phyloP scores from a whole-genome alignment of 1,140 invertebrate genomes.

The Trachymyrmex septentrionalis region DNA sequence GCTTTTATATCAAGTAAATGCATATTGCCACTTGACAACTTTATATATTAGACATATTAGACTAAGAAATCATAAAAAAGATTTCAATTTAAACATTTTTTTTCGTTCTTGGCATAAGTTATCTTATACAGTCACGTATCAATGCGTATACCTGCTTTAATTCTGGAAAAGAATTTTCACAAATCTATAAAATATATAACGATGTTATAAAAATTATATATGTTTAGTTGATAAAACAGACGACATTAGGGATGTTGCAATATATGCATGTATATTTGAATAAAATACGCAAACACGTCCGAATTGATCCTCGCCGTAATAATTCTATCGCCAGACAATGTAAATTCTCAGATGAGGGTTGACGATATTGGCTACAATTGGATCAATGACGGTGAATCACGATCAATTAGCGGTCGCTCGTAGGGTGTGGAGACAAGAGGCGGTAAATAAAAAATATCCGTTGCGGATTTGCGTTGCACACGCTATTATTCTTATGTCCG shows the following conservation, averaged over 20 bases:
- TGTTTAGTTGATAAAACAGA: no score
- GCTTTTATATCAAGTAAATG: no score
- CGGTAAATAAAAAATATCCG: conserved; percentile 13
- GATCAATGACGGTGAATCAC: conserved; percentile 75
- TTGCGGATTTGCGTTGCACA: neutral
- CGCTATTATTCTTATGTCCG: neutral
- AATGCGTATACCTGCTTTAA: no score
- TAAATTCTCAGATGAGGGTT: conserved; percentile 38
- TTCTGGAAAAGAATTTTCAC: no score
- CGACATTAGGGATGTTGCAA: neutral
- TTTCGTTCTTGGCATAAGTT: no score
- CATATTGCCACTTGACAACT: no score
- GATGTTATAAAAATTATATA: no score
- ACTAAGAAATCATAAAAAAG: no score
- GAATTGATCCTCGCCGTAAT: neutral
- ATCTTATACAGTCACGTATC: no score
- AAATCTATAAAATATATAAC: no score
- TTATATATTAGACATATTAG: no score
- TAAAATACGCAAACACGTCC: neutral
- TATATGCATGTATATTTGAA: neutral
- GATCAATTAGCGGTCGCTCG: conserved; percentile 65
- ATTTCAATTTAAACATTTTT: no score
- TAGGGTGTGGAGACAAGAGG: neutral
- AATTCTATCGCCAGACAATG: conserved; percentile 45
- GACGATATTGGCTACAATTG: conserved; percentile 80